A percentile compares a stretch with the other conserved stretches of the same genome.
Conservation (phyloP, 2,113 vertebrate species). For the Aegypius monachus region DNA sequence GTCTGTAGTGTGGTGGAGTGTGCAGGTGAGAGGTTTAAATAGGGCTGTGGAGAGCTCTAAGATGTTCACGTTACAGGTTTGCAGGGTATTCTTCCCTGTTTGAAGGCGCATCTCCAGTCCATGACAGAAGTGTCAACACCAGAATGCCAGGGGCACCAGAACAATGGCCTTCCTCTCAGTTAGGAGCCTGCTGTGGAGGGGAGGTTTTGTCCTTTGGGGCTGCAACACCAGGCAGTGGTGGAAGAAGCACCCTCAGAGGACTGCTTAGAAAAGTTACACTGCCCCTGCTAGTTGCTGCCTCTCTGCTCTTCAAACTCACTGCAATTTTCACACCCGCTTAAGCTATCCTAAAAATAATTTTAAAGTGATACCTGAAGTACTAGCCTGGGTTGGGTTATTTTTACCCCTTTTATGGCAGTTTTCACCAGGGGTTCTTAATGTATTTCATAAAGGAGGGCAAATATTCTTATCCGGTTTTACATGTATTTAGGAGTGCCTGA, state of each 20-base stretch:
- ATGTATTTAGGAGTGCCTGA: neutral
- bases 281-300: neutral
- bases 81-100: neutral
- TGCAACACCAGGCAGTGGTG: neutral
- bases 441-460: neutral
- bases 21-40: neutral
- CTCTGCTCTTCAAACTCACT: neutral
- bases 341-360: neutral
- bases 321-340: neutral
- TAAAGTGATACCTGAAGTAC: neutral
- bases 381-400: neutral
- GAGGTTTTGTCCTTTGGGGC: neutral
- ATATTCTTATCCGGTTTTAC: neutral
- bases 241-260: neutral
- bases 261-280: neutral
- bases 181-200: neutral
- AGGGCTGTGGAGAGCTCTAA: neutral
- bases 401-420: neutral
- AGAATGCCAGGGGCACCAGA: neutral
- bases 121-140: neutral
- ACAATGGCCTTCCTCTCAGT: neutral
- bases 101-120: neutral
- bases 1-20: neutral
- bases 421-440: neutral
- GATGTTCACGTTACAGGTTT: neutral